These are phyloP conservation scores for Anguilla megastoma DNA, from an alignment of 2,797 vertebrate genomes.

Conservation along the genomic window DNA sequence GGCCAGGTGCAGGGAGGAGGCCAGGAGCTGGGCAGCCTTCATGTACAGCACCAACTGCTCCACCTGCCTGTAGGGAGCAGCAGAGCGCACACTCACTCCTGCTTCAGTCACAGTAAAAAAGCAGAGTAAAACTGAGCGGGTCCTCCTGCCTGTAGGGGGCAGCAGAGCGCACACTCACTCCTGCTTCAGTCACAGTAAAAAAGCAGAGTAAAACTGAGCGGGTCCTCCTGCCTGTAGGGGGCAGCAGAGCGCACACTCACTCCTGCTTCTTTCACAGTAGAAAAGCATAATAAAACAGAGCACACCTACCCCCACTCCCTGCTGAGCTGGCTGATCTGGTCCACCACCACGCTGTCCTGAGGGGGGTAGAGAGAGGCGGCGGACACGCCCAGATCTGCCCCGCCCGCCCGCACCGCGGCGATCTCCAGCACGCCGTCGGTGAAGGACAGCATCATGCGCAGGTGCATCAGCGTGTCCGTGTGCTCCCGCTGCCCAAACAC, in stretches of 20 bases:
- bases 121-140: no score
- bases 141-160: no score
- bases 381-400: slow-evolving; percentile 81
- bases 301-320: slow-evolving; percentile 91
- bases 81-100: no score
- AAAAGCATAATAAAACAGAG: background rate
- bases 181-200: no score
- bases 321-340: slow-evolving; percentile 97
- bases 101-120: no score
- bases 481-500: slow-evolving; percentile 81
- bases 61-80: background rate
- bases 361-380: slow-evolving; percentile 87
- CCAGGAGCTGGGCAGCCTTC: slow-evolving; percentile 93
- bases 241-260: slow-evolving; percentile 24
- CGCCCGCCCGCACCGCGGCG: slow-evolving; percentile 79
- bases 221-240: no score
- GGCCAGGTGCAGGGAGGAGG: slow-evolving; percentile 91
- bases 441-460: slow-evolving; percentile 91
- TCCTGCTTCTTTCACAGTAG: background rate
- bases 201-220: no score
- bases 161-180: no score
- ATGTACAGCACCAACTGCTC: slow-evolving; percentile 96
- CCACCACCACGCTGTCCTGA: slow-evolving; percentile 93
- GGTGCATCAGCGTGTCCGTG: slow-evolving; percentile 90
- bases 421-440: slow-evolving; percentile 94